Percentiles rank a stretch among this genome's conserved stretches.
Evolutionary conservation across 2,113 vertebrate species (phyloP).

Genomic region (Rallus limicola): DNA sequence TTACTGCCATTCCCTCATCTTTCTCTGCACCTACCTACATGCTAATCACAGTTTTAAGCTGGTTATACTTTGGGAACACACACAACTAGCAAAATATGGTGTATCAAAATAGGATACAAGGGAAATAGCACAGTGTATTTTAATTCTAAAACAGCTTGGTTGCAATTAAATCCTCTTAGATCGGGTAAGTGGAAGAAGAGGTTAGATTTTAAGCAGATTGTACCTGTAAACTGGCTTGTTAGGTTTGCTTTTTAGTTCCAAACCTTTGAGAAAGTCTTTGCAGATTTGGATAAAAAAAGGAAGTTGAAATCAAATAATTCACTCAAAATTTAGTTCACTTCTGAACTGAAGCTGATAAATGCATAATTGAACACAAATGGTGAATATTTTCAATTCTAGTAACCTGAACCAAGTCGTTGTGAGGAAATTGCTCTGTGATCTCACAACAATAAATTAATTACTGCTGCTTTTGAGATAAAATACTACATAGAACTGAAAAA

Average conservation of each 20-base stretch:
- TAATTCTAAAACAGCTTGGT: not conserved
- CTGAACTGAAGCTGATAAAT: not conserved
- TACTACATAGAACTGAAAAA: not conserved
- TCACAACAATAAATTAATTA: not conserved
- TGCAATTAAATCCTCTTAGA: not conserved
- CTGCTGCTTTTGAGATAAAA: not conserved
- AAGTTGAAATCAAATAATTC: not conserved
- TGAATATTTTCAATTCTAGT: not conserved
- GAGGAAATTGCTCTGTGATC: not conserved
- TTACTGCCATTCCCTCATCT: not conserved
- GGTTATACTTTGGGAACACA: not conserved
- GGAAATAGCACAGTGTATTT: not conserved
- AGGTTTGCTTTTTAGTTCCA: not conserved
- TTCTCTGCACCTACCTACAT: not conserved
- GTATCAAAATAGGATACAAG: not conserved
- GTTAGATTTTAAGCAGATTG: not conserved
- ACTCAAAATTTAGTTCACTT: not conserved
- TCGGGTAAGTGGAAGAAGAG: not conserved
- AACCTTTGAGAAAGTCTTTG: not conserved
- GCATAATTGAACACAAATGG: not conserved
- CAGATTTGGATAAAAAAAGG: not conserved
- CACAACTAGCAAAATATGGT: not conserved
- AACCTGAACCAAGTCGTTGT: not conserved
- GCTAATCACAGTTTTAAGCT: not conserved
- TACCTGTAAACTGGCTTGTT: not conserved